phyloP scores from a whole-genome alignment of 2,113 vertebrate genomes.

The Mustela lutreola region DNA sequence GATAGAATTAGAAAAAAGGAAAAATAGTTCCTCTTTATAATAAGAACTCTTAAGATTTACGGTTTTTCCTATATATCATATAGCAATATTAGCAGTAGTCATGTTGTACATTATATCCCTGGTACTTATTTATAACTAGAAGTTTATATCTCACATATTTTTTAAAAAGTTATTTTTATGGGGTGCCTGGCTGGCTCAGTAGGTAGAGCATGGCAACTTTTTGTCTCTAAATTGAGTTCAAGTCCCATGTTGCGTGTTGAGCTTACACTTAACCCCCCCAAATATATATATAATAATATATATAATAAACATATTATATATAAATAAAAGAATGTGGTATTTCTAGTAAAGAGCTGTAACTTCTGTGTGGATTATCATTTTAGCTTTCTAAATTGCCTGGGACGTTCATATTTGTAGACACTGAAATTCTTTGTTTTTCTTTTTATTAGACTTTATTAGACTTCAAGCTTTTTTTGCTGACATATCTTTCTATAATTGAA shows the following conservation, averaged over 20 bases:
- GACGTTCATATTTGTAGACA: slow-evolving; percentile 15
- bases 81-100: neutral
- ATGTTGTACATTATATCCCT: neutral
- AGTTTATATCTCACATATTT: neutral
- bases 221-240: neutral
- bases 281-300: no score
- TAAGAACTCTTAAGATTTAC: neutral
- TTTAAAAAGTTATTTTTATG: neutral
- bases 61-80: neutral
- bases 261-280: neutral
- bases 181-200: neutral
- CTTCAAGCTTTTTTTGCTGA: neutral
- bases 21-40: neutral
- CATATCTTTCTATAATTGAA: neutral
- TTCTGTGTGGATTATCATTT: neutral
- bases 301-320: neutral
- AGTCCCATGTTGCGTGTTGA: neutral
- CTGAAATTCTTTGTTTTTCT: slow-evolving; percentile 37
- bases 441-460: slow-evolving; percentile 9
- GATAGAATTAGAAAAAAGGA: neutral
- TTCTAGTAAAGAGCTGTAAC: slow-evolving; percentile 9
- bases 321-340: neutral
- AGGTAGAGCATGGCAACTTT: neutral
- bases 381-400: neutral
- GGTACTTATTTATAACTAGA: neutral